These are phyloP conservation scores for Standfussiana lucernea DNA, from an alignment of 2,888 invertebrate species.

Conservation along the genomic window DNA sequence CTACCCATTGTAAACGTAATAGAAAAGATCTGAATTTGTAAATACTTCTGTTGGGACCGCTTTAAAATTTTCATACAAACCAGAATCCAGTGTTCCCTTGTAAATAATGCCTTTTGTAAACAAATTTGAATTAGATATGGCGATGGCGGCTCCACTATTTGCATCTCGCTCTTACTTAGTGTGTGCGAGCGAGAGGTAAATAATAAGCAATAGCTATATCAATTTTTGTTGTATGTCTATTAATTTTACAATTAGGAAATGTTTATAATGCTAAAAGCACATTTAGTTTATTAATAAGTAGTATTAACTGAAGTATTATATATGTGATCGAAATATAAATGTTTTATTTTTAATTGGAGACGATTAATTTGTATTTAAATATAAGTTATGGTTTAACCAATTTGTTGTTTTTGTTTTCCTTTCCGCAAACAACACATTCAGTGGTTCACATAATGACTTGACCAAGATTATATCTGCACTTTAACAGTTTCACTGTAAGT, in stretches of 20 bases:
- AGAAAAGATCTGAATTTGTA: slow-evolving; percentile 28
- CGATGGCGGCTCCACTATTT: not conserved
- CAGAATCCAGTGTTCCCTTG: slow-evolving; percentile 7
- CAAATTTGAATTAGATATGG: not conserved
- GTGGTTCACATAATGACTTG: too few species aligned
- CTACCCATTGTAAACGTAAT: not conserved
- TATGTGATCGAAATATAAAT: slow-evolving; percentile 72
- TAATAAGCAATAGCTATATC: not conserved
- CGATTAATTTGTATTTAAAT: slow-evolving; percentile 58
- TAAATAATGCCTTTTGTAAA: slow-evolving; percentile 23
- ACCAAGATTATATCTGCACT: too few species aligned
- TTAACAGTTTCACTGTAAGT: too few species aligned
- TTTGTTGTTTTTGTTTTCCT: slow-evolving; percentile 26
- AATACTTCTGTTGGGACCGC: slow-evolving; percentile 21
- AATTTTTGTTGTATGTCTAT: slow-evolving; percentile 26
- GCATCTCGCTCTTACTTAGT: slow-evolving; percentile 1
- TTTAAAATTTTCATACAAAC: not conserved
- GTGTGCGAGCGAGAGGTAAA: slow-evolving; percentile 3
- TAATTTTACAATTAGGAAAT: slow-evolving; percentile 17
- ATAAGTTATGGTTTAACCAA: slow-evolving; percentile 51
- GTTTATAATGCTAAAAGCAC: slow-evolving; percentile 60
- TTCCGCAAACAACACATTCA: too few species aligned
- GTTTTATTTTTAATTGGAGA: slow-evolving; percentile 63
- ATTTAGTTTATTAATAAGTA: slow-evolving; percentile 51
- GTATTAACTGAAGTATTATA: slow-evolving; percentile 78